Evolutionary conservation across 2,113 vertebrate genomes (phyloP), one percentile per base, ranked within the genome.

Genomic region (Indicator indicator): DNA sequence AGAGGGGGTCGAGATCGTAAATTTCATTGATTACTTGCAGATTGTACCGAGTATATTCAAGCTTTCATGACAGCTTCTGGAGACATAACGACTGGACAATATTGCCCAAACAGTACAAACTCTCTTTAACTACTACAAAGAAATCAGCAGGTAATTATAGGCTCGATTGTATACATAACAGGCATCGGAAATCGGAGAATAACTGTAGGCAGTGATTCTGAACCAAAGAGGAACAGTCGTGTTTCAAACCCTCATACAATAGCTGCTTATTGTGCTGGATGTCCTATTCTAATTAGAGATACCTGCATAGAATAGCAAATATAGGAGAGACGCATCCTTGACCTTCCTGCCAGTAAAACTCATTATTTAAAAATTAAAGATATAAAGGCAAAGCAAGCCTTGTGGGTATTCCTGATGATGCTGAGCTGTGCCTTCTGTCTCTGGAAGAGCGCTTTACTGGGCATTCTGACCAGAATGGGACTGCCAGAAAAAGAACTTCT

Each of bases 21-120:
- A 97, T 95, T 95, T 97, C 79, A 93, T 87, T 96, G 94, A 95
- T 97, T 96, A 91, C 94, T 96, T 91, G 75, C 93, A 95, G 96
- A 95, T 80, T 95, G 71, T 52, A 64, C 28, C 26, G 92, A 76
- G 52, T 65, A 91, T 92, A 83, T 58, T 79, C 62, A 94, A 59
- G 70, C 36, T 83, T 87, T 92, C 90, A 56, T 74, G 94, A 93
- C 89, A 91, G 81, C 58, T 96, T 95, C 86, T 95, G 92, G 78
- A 96, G 89, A 89, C 88, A 80, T 91, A 96, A 89, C 87, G 91
- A 93, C 93, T 80, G 81, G 65, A 83, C 83, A 84, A 72, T 90
- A 94, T 94, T 93, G 72, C 72, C 85, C 71, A 68, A 93, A 86
- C 64, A 68, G 94, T 95, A 60, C 44, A 68, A 87, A 86, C 83